phyloP scores from a whole-genome alignment of 2,888 invertebrate species.

The Brachylomia viminalis region DNA sequence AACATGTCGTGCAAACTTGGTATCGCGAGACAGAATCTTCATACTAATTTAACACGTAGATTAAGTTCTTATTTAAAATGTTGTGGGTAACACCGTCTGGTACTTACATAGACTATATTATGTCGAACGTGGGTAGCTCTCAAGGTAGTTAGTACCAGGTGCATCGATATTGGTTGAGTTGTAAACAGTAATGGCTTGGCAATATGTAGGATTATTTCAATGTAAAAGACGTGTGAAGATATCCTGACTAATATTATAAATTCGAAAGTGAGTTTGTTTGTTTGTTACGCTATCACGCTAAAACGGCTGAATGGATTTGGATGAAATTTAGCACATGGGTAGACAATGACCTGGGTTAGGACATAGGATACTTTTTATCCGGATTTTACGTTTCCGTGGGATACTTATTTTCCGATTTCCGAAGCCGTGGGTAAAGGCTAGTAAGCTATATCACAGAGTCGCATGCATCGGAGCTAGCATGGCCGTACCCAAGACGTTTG shows the following conservation, averaged over 20 bases:
- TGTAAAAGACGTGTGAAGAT: not conserved
- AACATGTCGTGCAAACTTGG: slow-evolving; percentile 56
- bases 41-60: slow-evolving; percentile 60
- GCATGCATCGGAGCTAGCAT: not conserved
- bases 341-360: not conserved
- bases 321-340: not conserved
- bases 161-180: slow-evolving; percentile 9
- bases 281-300: not conserved
- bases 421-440: not conserved
- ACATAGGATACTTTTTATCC: not conserved
- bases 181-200: slow-evolving; percentile 5
- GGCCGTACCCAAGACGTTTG: no score
- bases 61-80: slow-evolving; percentile 51
- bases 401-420: not conserved
- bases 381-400: not conserved
- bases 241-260: not conserved
- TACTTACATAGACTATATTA: slow-evolving; percentile 18
- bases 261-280: no score
- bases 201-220: slow-evolving; percentile 19
- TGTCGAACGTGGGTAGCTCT: not conserved
- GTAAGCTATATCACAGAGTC: not conserved
- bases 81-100: slow-evolving; percentile 31
- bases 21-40: slow-evolving; percentile 59
- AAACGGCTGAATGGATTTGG: not conserved
- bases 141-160: slow-evolving; percentile 18